phyloP scores from a whole-genome alignment of 2,888 invertebrate genomes.

The Apamea anceps region DNA sequence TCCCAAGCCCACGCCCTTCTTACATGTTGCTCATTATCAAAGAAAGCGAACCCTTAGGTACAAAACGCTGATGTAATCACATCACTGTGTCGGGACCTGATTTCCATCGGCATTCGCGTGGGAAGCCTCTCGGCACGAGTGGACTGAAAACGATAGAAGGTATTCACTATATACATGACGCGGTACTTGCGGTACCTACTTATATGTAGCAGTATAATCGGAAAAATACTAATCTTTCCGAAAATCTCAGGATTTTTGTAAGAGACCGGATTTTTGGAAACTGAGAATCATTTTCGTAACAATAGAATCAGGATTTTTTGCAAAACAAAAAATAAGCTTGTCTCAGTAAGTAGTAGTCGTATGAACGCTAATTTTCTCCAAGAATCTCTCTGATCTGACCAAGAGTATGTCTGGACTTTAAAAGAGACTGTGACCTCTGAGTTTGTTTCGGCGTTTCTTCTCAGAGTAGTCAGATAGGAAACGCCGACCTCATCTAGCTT shows the following conservation, averaged over 20 bases:
- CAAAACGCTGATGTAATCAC: conserved; percentile 59
- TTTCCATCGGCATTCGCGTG: conserved; percentile 52
- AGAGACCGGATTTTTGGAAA: neutral
- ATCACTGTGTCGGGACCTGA: conserved; percentile 32
- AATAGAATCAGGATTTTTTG: neutral
- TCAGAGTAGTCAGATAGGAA: no score
- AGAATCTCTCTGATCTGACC: no score
- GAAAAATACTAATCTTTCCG: neutral
- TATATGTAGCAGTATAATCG: neutral
- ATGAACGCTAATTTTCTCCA: neutral
- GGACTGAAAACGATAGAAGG: conserved; percentile 27
- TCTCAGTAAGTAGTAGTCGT: neutral
- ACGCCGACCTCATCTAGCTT: no score
- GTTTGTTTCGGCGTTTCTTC: no score
- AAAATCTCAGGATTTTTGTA: neutral
- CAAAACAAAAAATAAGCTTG: neutral
- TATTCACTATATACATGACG: conserved; percentile 12
- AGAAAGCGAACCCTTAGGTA: conserved; percentile 5
- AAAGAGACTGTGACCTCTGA: no score
- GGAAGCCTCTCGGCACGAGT: conserved; percentile 39
- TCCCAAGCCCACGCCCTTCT: neutral
- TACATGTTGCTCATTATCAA: conserved; percentile 7
- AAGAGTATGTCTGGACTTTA: no score
- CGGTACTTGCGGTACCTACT: neutral
- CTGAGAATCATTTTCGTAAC: neutral